Percentiles rank a stretch among this genome's conserved stretches.
Evolutionary conservation across 2,797 vertebrate species (phyloP).

Genomic region (Rhodeus uyekii): DNA sequence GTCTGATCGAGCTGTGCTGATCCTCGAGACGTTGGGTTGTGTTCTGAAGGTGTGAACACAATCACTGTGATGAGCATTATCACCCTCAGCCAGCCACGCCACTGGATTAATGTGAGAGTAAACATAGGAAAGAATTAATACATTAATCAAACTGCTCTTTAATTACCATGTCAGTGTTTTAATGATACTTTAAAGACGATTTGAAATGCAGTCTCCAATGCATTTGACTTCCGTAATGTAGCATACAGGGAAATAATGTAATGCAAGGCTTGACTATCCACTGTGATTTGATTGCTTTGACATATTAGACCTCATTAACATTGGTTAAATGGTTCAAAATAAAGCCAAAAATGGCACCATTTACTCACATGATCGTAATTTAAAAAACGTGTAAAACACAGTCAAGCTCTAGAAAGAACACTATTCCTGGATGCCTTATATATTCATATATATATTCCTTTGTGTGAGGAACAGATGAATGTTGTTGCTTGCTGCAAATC

Average conservation of each 20-base stretch:
- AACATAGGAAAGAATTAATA: neutral
- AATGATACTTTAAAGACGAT: neutral
- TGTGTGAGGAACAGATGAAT: neutral
- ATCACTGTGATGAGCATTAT: neutral
- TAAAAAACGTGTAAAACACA: too few species aligned
- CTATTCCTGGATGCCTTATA: neutral
- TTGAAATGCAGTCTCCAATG: neutral
- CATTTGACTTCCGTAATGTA: neutral
- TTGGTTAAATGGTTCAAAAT: neutral
- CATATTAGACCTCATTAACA: neutral
- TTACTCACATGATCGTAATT: neutral
- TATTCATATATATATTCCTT: neutral
- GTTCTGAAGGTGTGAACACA: constrained; percentile 10
- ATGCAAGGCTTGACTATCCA: neutral
- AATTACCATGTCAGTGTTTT: neutral
- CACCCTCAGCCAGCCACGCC: neutral
- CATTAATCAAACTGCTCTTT: neutral
- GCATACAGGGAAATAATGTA: neutral
- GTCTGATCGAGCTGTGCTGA: neutral
- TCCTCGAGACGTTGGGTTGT: neutral
- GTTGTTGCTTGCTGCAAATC: neutral
- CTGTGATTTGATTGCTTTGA: too few species aligned
- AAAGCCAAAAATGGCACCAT: neutral
- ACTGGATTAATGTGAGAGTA: constrained; percentile 7
- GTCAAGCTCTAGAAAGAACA: neutral